Percentiles rank a stretch among this genome's conserved stretches.
These are phyloP conservation scores for Equus quagga DNA, from an alignment of 2,113 vertebrate genomes.

Conservation along the genomic window DNA sequence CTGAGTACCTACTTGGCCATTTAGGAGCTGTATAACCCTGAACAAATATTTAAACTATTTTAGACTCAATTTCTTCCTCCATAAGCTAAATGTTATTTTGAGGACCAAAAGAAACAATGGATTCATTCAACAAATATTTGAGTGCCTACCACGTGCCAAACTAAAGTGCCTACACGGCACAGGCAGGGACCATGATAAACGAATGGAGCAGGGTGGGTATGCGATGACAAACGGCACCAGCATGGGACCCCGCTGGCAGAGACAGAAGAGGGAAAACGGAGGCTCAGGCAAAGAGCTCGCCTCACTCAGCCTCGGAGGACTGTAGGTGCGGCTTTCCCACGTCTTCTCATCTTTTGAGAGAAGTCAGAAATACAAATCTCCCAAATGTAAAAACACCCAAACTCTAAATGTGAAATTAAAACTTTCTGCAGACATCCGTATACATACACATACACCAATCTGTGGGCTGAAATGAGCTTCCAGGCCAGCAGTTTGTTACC, in stretches of 20 bases:
- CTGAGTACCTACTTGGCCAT: not conserved
- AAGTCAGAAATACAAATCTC: not conserved
- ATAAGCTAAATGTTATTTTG: not conserved
- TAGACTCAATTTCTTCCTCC: not conserved
- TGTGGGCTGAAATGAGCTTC: not conserved
- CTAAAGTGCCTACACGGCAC: not conserved
- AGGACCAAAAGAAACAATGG: not conserved
- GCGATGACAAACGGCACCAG: not conserved
- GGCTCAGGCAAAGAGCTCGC: not conserved
- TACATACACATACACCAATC: too few relatives aligned
- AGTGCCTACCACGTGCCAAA: not conserved
- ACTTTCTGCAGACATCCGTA: not conserved
- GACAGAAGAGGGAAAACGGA: not conserved
- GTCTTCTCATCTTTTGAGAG: not conserved
- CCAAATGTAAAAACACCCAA: not conserved
- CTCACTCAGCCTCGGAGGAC: not conserved
- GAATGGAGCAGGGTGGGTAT: too few relatives aligned
- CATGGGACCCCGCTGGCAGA: not conserved
- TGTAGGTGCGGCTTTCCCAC: not conserved
- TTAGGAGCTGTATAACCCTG: not conserved
- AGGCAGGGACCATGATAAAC: rapidly evolving
- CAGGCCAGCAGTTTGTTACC: not conserved
- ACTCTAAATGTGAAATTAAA: not conserved
- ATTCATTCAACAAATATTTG: not conserved
- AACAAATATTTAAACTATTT: not conserved